phyloP scores from a whole-genome alignment of 2,888 invertebrate species.

The Cancer borealis region DNA sequence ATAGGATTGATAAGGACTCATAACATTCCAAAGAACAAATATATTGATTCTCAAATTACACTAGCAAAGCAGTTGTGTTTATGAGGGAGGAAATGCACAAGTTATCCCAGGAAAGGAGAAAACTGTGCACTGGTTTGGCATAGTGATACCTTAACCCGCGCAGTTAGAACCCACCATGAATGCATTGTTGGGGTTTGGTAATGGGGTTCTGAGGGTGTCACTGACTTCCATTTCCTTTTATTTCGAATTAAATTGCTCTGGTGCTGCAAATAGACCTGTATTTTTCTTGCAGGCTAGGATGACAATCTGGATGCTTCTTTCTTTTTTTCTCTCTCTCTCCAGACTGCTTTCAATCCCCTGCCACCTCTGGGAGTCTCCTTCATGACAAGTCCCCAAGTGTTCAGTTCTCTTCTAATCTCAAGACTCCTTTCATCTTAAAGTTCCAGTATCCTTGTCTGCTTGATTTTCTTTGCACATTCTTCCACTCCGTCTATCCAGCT shows the following conservation, averaged over 20 bases:
- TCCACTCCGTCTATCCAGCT: background rate
- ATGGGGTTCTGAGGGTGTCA: background rate
- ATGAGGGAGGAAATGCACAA: too few relatives aligned
- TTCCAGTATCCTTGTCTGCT: background rate
- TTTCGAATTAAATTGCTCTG: background rate
- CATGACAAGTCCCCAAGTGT: background rate
- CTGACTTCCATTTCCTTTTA: background rate
- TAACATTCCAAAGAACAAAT: too few relatives aligned
- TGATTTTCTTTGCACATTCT: background rate
- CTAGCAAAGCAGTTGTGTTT: too few relatives aligned
- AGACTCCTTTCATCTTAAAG: background rate
- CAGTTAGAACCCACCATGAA: too few relatives aligned
- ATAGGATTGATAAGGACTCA: too few relatives aligned
- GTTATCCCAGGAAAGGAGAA: too few relatives aligned
- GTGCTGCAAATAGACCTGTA: background rate
- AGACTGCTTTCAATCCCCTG: background rate
- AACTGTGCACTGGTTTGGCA: too few relatives aligned
- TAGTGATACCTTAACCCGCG: too few relatives aligned
- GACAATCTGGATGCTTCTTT: too few relatives aligned
- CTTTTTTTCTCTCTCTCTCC: background rate
- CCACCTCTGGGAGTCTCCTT: background rate
- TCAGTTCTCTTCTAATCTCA: background rate
- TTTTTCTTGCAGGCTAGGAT: background rate
- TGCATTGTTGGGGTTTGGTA: too few relatives aligned
- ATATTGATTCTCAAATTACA: too few relatives aligned